phyloP scores from a whole-genome alignment of 2,797 vertebrate species.

The Danio aesculapii region DNA sequence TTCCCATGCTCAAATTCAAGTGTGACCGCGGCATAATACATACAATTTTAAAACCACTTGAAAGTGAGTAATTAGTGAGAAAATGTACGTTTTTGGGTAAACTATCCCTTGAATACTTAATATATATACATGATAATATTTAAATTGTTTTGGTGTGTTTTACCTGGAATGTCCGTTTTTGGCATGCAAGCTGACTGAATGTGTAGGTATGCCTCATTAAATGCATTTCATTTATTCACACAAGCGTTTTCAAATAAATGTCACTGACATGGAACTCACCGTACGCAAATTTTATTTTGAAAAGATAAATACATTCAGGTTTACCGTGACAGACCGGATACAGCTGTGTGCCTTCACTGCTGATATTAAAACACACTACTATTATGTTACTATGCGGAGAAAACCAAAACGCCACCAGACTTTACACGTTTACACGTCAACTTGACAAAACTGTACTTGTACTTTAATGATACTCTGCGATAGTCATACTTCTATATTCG shows the following conservation, averaged over 20 bases:
- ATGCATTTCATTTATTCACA: not conserved
- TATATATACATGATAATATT: no score
- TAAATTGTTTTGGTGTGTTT: not conserved
- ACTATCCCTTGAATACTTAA: no score
- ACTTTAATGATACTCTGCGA: slow-evolving; percentile 38
- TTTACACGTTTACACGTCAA: slow-evolving; percentile 75
- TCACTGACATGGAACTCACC: slow-evolving; percentile 59
- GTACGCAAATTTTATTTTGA: slow-evolving; percentile 82
- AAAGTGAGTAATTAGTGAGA: no score
- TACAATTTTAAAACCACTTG: no score
- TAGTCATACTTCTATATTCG: slow-evolving; percentile 32
- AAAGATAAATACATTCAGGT: slow-evolving; percentile 86
- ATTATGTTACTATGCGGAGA: slow-evolving; percentile 75
- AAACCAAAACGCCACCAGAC: slow-evolving; percentile 73
- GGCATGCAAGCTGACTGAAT: not conserved
- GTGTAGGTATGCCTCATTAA: not conserved
- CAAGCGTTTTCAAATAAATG: slow-evolving; percentile 42
- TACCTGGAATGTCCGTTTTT: not conserved
- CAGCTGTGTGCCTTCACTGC: slow-evolving; percentile 85
- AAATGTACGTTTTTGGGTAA: no score
- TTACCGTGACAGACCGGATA: slow-evolving; percentile 82
- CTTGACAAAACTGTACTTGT: slow-evolving; percentile 71
- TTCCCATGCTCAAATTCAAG: no score
- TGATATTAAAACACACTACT: slow-evolving; percentile 82
- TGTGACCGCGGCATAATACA: no score